A percentile compares a stretch with the other conserved stretches of the same genome.
Evolutionary conservation across 2,888 invertebrate species (phyloP).

Genomic region (Zygothrica quintamaculata): DNA sequence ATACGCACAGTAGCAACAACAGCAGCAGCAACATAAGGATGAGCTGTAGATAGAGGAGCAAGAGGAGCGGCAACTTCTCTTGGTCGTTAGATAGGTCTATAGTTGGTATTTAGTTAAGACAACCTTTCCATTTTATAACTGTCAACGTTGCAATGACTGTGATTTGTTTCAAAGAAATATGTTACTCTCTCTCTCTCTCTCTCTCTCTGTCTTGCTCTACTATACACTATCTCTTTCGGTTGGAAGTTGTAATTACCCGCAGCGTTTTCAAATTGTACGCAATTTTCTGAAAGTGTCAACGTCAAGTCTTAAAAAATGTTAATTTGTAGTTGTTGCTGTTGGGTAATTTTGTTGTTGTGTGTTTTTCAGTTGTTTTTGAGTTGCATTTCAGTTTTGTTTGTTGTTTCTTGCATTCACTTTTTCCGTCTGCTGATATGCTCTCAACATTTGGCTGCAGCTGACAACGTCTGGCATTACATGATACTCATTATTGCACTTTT

Average conservation of each 20-base stretch:
- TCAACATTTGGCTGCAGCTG: conserved; percentile 43
- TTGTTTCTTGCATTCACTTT: conserved; percentile 49
- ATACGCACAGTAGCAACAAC: conserved; percentile 29
- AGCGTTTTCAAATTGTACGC: conserved; percentile 61
- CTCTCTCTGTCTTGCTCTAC: conserved; percentile 11
- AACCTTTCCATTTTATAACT: conserved; percentile 71
- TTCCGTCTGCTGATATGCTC: conserved; percentile 13
- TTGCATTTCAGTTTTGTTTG: background rate
- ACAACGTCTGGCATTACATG: conserved; percentile 65
- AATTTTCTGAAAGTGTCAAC: conserved; percentile 74
- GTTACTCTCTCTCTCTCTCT: conserved; percentile 25
- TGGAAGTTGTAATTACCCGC: conserved; percentile 61
- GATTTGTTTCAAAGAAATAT: conserved; percentile 38
- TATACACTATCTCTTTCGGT: no score
- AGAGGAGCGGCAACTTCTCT: conserved; percentile 29
- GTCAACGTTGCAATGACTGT: conserved; percentile 52
- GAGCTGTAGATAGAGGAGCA: conserved; percentile 30
- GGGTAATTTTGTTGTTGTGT: conserved; percentile 9
- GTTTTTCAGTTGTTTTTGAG: conserved; percentile 31
- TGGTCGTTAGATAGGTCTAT: conserved; percentile 3
- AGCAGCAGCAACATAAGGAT: no score
- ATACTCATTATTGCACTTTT: conserved; percentile 67
- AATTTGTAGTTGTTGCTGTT: conserved; percentile 50
- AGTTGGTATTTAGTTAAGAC: conserved; percentile 39
- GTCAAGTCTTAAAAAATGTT: conserved; percentile 63